Percentiles rank a stretch among this genome's conserved stretches.
phyloP scores from a whole-genome alignment of 2,113 vertebrate genomes.

The human region DNA sequence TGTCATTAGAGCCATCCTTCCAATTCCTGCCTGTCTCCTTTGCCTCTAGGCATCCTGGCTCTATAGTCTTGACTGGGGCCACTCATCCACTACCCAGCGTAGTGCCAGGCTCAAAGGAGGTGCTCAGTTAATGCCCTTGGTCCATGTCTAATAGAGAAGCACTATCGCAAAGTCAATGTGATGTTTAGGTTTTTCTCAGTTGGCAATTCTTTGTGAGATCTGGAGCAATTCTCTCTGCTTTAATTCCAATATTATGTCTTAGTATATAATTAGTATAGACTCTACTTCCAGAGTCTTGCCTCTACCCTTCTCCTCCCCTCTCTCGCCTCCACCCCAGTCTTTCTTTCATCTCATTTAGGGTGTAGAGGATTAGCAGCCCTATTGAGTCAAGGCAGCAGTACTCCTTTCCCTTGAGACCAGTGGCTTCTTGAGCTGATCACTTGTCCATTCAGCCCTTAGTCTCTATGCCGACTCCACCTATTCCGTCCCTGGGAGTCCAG shows the following conservation, averaged over 20 bases:
- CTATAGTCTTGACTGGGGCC: not conserved
- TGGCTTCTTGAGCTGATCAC: not conserved
- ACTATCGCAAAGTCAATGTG: not conserved
- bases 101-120: not conserved
- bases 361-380: not conserved
- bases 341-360: not conserved
- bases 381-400: not conserved
- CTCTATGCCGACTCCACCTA: not conserved
- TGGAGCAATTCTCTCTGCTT: not conserved
- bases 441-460: not conserved
- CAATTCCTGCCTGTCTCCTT: constrained; percentile 47
- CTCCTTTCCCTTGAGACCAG: not conserved
- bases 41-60: constrained; percentile 41
- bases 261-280: not conserved
- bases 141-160: not conserved
- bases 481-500: not conserved
- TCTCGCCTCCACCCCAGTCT: not conserved
- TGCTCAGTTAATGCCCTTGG: not conserved
- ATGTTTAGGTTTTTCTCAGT: not conserved
- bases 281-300: not conserved
- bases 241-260: not conserved
- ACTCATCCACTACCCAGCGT: not conserved
- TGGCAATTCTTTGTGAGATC: not conserved
- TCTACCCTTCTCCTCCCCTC: not conserved
- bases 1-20: constrained; percentile 50